A percentile compares a stretch with the other conserved stretches of the same genome.
Conservation (phyloP, 2,797 vertebrate species). For the Tenualosa ilisha region DNA sequence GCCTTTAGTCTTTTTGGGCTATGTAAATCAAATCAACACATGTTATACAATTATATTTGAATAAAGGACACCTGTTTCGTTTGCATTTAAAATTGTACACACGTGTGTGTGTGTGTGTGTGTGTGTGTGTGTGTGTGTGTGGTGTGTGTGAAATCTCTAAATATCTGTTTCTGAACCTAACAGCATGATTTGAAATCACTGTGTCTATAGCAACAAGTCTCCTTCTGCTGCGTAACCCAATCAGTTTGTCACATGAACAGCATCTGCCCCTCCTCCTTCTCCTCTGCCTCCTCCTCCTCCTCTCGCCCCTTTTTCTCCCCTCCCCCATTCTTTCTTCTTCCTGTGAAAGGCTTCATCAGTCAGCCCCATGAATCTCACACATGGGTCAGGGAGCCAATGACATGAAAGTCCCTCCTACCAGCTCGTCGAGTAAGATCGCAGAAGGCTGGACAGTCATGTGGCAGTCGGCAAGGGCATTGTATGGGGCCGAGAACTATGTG, state of each 20-base stretch:
- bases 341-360: constrained; percentile 37
- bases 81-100: no score
- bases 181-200: neutral
- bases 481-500: neutral
- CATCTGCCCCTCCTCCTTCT: constrained; percentile 6
- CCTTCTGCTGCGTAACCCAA: constrained; percentile 1
- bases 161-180: neutral
- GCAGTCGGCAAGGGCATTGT: constrained; percentile 26
- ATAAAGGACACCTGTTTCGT: no score
- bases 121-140: no score
- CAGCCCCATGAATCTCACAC: constrained; percentile 26
- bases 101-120: no score
- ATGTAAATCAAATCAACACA: no score
- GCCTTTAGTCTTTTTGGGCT: no score
- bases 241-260: constrained; percentile 17
- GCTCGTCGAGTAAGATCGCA: constrained; percentile 56
- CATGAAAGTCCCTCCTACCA: constrained; percentile 38
- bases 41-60: no score
- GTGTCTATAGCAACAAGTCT: neutral
- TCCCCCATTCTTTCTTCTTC: neutral
- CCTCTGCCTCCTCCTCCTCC: constrained; percentile 21
- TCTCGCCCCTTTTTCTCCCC: neutral
- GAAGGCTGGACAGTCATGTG: constrained; percentile 37
- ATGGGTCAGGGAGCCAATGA: constrained; percentile 52
- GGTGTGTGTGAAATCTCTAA: no score